Conservation (phyloP, 2,113 vertebrate genomes). For the Gnathonemus longibarbis region DNA sequence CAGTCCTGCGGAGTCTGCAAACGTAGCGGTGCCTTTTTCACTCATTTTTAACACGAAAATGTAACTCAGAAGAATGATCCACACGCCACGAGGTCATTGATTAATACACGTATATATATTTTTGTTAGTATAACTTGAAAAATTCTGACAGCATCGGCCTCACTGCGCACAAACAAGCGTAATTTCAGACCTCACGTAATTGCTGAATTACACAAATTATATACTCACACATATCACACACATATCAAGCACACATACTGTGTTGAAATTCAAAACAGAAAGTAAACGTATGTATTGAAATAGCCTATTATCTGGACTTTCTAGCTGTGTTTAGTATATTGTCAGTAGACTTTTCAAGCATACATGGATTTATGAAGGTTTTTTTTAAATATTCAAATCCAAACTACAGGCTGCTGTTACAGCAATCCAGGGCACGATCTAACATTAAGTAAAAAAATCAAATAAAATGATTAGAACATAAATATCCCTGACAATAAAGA, state of each 20-base stretch:
- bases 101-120: neutral
- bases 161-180: neutral
- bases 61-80: neutral
- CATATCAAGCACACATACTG: neutral
- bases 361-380: neutral
- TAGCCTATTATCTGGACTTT: neutral
- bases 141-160: neutral
- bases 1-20: neutral
- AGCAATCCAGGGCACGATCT: neutral
- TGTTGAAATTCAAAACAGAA: neutral
- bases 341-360: neutral
- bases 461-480: neutral
- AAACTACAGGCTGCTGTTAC: neutral
- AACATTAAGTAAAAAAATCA: neutral
- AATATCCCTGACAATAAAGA: neutral
- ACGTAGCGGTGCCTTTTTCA: neutral
- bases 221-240: neutral
- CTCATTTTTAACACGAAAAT: neutral
- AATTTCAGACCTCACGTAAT: neutral
- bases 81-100: neutral
- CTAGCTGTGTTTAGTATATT: neutral
- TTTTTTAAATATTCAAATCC: neutral
- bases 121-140: neutral
- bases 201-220: neutral
- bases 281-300: neutral